Conservation (phyloP, 2,797 vertebrate genomes). For the Naso thynnoides region DNA sequence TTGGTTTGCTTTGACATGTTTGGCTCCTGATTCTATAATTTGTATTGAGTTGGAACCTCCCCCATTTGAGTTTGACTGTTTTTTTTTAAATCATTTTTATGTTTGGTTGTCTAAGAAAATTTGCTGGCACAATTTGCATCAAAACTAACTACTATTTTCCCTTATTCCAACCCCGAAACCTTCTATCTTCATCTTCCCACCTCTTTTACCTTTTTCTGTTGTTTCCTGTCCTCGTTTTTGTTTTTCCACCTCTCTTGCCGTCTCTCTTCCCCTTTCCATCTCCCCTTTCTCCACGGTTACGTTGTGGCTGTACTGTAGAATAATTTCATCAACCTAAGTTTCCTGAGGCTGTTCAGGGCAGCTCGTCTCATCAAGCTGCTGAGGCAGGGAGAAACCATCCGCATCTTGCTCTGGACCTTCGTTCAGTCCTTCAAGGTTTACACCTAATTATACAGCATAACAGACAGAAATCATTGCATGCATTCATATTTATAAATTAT, state of each 20-base stretch:
- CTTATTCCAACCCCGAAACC: slow-evolving; percentile 61
- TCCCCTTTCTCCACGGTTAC: slow-evolving; percentile 48
- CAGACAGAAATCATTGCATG: slow-evolving; percentile 8
- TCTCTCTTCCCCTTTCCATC: slow-evolving; percentile 19
- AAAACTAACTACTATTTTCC: slow-evolving; percentile 60
- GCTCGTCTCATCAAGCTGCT: slow-evolving; percentile 97
- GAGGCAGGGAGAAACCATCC: slow-evolving; percentile 96
- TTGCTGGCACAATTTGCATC: slow-evolving; percentile 27
- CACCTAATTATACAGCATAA: slow-evolving; percentile 25
- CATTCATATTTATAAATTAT: slow-evolving; percentile 19
- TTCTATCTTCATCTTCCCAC: slow-evolving; percentile 20
- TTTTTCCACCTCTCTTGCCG: slow-evolving; percentile 2
- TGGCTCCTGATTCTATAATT: slow-evolving; percentile 67
- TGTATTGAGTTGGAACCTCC: slow-evolving; percentile 70
- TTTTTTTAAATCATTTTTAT: slow-evolving; percentile 34
- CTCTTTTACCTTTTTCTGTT: slow-evolving; percentile 35
- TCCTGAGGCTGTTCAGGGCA: slow-evolving; percentile 97
- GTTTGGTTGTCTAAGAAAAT: slow-evolving; percentile 47
- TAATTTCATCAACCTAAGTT: slow-evolving; percentile 98
- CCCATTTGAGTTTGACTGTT: slow-evolving; percentile 72
- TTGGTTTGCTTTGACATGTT: slow-evolving; percentile 82
- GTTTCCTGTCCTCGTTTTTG: slow-evolving; percentile 27
- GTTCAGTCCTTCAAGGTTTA: slow-evolving; percentile 96
- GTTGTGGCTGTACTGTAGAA: slow-evolving; percentile 82
- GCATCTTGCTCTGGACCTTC: slow-evolving; percentile 97